Conservation (phyloP, 2,113 vertebrate genomes). For the Oncorhynchus keta region DNA sequence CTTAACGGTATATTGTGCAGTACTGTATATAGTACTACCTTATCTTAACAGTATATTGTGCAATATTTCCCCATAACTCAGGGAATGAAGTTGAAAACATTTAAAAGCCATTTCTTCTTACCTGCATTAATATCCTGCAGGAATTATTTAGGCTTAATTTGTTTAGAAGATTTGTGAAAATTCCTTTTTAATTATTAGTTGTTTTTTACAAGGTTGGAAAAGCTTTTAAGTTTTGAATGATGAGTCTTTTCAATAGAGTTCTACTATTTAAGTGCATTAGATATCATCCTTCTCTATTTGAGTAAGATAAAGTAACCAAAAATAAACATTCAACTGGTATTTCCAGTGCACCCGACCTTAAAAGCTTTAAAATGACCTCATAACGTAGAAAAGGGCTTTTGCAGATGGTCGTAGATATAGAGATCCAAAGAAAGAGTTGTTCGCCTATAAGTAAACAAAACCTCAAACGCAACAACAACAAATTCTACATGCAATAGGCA, state of each 20-base stretch:
- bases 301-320: slow-evolving; percentile 58
- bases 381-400: slow-evolving; percentile 63
- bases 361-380: slow-evolving; percentile 76
- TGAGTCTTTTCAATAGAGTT: not conserved
- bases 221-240: slow-evolving; percentile 40
- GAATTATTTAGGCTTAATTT: slow-evolving; percentile 1
- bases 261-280: slow-evolving; percentile 59
- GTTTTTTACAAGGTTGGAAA: slow-evolving; percentile 41
- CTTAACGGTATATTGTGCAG: no score
- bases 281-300: slow-evolving; percentile 45
- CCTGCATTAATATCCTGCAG: slow-evolving; percentile 10
- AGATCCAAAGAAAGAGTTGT: slow-evolving; percentile 58
- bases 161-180: slow-evolving; percentile 1
- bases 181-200: slow-evolving; percentile 4
- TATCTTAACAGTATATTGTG: slow-evolving; percentile 22
- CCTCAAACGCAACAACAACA: no score
- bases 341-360: slow-evolving; percentile 57
- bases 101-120: slow-evolving; percentile 70
- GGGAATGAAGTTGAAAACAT: slow-evolving; percentile 79
- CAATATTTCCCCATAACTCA: slow-evolving; percentile 84
- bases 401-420: slow-evolving; percentile 40
- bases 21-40: no score
- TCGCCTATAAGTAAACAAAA: no score
- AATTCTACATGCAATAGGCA: no score
- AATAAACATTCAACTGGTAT: slow-evolving; percentile 35